A percentile compares a stretch with the other conserved stretches of the same genome.
These are phyloP conservation scores for Tenrec ecaudatus DNA, from an alignment of 2,113 vertebrate species.

Conservation along the genomic window DNA sequence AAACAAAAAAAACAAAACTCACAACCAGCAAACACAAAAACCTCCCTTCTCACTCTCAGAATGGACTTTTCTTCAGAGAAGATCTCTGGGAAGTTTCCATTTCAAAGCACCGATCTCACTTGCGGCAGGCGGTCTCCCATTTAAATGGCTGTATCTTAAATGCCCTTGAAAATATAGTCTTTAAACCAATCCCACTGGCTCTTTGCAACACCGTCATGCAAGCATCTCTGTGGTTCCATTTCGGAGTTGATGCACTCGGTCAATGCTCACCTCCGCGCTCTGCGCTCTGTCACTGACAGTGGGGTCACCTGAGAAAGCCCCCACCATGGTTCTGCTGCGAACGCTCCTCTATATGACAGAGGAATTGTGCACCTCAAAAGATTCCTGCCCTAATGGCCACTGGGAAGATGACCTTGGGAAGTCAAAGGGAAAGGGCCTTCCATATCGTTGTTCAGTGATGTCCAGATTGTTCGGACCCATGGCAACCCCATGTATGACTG, in stretches of 20 bases:
- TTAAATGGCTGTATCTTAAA: slow-evolving; percentile 24
- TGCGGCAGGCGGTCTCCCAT: neutral
- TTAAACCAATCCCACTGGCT: neutral
- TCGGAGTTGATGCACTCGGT: neutral
- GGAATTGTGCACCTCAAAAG: neutral
- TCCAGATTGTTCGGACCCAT: too few relatives aligned
- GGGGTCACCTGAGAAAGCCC: neutral
- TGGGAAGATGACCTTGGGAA: neutral
- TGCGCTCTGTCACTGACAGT: neutral
- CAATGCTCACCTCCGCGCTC: neutral
- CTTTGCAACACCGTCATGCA: slow-evolving; percentile 1
- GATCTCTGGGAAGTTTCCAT: neutral
- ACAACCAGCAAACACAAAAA: too few relatives aligned
- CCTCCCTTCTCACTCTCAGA: neutral
- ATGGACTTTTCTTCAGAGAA: neutral
- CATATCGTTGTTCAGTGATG: too few relatives aligned
- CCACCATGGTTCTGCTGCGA: neutral
- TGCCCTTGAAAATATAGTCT: neutral
- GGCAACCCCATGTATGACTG: too few relatives aligned
- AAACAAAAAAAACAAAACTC: neutral
- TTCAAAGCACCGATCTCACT: neutral
- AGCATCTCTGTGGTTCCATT: neutral
- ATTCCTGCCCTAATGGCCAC: neutral
- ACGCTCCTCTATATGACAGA: neutral
- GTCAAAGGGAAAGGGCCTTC: neutral